phyloP scores from a whole-genome alignment of 2,888 invertebrate genomes.

The Clunio marinus region DNA sequence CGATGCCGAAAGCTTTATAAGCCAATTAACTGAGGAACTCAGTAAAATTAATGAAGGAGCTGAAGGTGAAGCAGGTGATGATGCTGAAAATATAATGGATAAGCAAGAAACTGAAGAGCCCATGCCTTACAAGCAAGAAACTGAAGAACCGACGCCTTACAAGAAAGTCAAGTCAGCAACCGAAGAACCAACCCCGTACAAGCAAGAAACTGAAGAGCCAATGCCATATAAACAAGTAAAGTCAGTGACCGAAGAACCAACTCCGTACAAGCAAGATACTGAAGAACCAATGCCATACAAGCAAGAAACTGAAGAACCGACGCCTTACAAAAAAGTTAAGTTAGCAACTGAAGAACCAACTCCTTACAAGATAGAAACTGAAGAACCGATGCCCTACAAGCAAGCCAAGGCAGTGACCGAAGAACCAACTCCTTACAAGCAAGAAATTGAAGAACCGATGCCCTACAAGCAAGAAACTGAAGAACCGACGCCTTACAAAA shows the following conservation, averaged over 20 bases:
- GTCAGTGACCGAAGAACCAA: not conserved
- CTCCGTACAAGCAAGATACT: not conserved
- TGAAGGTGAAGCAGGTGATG: not conserved
- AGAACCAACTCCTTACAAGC: not conserved
- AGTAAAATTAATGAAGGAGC: too few relatives aligned
- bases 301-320: not conserved
- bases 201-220: not conserved
- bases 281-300: not conserved
- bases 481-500: not conserved
- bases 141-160: slow-evolving; percentile 9
- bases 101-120: not conserved
- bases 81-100: not conserved
- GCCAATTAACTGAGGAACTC: too few relatives aligned
- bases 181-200: not conserved
- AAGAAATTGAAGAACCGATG: not conserved
- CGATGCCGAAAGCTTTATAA: too few relatives aligned
- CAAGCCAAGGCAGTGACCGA: not conserved
- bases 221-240: not conserved
- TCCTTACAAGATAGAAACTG: not conserved
- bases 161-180: not conserved
- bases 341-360: not conserved
- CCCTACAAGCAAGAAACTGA: not conserved
- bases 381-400: not conserved
- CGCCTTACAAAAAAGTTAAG: too few relatives aligned
- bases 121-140: not conserved